Base-by-base conservation (phyloP, 2,888 invertebrate genomes). In the Oasisia sp. region DNA sequence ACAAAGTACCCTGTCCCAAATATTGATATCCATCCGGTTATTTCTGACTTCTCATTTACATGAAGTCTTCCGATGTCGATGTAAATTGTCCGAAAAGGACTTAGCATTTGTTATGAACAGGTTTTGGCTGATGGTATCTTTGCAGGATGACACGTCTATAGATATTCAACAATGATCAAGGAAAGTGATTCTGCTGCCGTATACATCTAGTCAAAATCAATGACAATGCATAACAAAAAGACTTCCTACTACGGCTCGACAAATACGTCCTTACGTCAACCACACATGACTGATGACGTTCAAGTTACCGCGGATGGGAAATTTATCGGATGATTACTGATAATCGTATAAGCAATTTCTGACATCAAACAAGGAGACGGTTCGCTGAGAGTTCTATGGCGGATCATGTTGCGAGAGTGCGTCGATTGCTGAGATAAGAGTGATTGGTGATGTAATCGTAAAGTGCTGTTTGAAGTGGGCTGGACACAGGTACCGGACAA, bases 281-380 rank as follows among this genome's bases (percentile, higher is more conserved):
- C 74, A n/a, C 74, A 19, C 19, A 27, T 27, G 74, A 27, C 19
- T 27, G 27, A 74, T 74, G 74, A 3, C 19, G 74, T 74, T 74
- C 27, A 7, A 74, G 19, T 19, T 74, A 74, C 74, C 14, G 19
- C 19, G 27, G 27, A 27, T 74, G 74, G n/a, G 14, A 74, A 27
- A 74, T 74, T 74, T 74, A 74, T n/a, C 74, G 74, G 74, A 74
- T 74, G 74, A 74, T 74, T 74, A 74, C 74, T 74, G 9, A 50
- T 50, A 50, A 9, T 50, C 50, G 50, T 7, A 50, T 50, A 50
- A 2, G 9, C 9, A 7, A 50, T 50, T 50, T 27, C 5, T 74
- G 27, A 74, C 74, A 74, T 74, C 74, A 74, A 74, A 74, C 74
- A 74, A 5, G 19, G 27, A 7, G 7, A 74, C 19, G 14, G 74